Evolutionary conservation across 2,888 invertebrate species (phyloP), one percentile per base, ranked within the genome.

Genomic region (Nyleta sp.): DNA sequence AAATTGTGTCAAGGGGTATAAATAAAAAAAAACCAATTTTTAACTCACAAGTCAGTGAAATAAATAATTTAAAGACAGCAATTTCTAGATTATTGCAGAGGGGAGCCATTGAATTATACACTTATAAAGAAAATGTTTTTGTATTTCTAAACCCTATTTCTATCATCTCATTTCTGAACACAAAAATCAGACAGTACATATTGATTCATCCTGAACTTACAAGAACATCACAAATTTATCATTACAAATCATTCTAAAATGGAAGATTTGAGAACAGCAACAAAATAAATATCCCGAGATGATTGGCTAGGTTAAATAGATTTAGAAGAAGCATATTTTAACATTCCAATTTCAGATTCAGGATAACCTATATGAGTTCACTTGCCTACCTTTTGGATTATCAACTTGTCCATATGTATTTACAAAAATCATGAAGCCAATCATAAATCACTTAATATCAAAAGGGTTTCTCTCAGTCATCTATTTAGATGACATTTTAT

Each of bases 321-420:
- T 20, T 50, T 81, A 38, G 10, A 78, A 53, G 75, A 80, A 40
- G 82, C 72, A n/a, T 83, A 68, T 42, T 65, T 77, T 35, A 7
- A 42, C 5, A 46, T 82, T 6, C 52, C 72, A 3, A 53, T 82
- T 83, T 44, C 38, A 18, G 20, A 82, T 80, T 44, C 1, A 64
- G 4, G 70, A 48, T 2, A 44, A 42, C 10, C n/a, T 77, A 0
- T 80, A 55, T 15, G 68, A 83, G 57, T 83, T 79, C 13, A 62
- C 35, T 0, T 82, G 82, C 22, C 33, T 83, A 6, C 79, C 81
- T 3, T 81, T 81, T 35, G 81, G 80, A 0, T 33, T 83, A 0
- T 71, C 42, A 46, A 42, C 72, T 3, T 72, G 28, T 53, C 76
- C 42, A 17, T 74, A 38, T 33, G 40, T 78, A 11, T 80, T 68